These are phyloP conservation scores for Vidua chalybeata DNA, from an alignment of 2,113 vertebrate species.

Conservation along the genomic window DNA sequence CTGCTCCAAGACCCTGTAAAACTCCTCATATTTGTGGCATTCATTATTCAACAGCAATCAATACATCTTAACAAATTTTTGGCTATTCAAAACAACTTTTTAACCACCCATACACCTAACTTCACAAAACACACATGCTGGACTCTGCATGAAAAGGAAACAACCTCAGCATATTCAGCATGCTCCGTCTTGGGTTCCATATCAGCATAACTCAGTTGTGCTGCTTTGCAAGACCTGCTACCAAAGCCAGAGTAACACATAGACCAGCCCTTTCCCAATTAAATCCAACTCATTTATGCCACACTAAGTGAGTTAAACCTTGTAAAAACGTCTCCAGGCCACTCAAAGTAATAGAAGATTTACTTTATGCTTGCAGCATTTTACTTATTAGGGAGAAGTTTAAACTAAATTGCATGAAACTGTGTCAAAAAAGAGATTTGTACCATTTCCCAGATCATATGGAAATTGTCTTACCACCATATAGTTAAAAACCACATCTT, in stretches of 20 bases:
- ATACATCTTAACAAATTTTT: slow-evolving; percentile 24
- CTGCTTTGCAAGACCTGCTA: not conserved
- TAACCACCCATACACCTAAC: not conserved
- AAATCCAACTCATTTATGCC: not conserved
- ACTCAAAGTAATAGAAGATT: not conserved
- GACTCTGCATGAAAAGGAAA: not conserved
- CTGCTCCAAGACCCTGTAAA: not conserved
- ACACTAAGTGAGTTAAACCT: not conserved
- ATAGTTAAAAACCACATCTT: not conserved
- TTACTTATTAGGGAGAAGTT: not conserved
- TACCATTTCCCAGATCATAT: not conserved
- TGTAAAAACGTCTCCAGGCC: not conserved
- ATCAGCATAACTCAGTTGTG: not conserved
- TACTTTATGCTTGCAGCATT: not conserved
- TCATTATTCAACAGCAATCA: slow-evolving; percentile 14
- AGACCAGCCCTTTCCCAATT: not conserved
- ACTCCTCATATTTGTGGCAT: not conserved
- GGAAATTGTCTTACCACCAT: not conserved
- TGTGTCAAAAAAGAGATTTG: not conserved
- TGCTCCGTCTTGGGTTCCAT: not conserved
- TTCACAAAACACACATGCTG: not conserved
- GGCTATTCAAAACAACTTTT: not conserved
- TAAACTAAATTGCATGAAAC: not conserved
- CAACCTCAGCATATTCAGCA: not conserved
- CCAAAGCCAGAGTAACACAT: not conserved